Conservation (phyloP, 2,113 vertebrate genomes). For the Bettongia penicillata region DNA sequence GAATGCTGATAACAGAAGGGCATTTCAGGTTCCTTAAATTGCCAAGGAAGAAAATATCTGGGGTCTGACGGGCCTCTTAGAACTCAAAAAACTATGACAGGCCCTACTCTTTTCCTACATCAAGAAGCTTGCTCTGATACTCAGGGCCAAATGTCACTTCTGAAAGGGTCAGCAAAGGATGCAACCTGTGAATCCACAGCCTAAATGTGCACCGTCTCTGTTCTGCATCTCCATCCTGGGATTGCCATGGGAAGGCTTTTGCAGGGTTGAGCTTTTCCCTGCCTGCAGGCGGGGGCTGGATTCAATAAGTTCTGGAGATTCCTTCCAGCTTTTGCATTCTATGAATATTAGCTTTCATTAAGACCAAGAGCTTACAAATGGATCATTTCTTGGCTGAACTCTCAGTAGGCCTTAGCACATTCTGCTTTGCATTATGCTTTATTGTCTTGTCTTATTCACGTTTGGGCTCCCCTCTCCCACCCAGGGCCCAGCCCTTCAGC, state of each 20-base stretch:
- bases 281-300: constrained; percentile 14
- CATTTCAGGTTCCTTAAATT: constrained; percentile 6
- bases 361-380: constrained; percentile 24
- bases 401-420: constrained; percentile 1
- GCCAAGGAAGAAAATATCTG: neutral
- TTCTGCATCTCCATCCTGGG: neutral
- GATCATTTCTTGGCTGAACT: constrained; percentile 11
- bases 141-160: neutral
- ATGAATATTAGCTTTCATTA: constrained; percentile 20
- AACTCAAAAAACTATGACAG: neutral
- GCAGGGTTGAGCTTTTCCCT: neutral
- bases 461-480: neutral
- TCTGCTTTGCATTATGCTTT: neutral
- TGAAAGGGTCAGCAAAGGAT: neutral
- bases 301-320: neutral
- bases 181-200: neutral
- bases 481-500: neutral
- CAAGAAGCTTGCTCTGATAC: neutral
- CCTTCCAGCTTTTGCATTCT: neutral
- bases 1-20: neutral
- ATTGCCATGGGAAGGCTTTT: constrained; percentile 1
- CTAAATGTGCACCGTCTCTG: neutral
- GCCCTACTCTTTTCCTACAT: neutral
- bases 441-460: constrained; percentile 19
- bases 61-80: neutral